Evolutionary conservation across 2,888 invertebrate species (phyloP), one percentile per base, ranked within the genome.

Genomic region (Anarsia innoxiella): DNA sequence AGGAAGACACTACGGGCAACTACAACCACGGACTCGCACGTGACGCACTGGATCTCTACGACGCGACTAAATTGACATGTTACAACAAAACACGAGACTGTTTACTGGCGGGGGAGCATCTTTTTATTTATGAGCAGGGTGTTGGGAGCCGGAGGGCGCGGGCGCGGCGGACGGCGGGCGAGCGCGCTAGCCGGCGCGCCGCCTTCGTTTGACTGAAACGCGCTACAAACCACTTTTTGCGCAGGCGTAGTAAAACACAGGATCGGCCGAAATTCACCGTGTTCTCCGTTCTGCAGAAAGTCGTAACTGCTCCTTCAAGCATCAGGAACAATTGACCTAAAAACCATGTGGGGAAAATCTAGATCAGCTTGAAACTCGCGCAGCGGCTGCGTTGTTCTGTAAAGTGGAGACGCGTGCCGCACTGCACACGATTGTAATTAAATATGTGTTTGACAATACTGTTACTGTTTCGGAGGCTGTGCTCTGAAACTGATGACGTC

Each of bases 171-270:
- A 60, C 62, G 86, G 87, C 86, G 68, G 86, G 79, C 87, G 86
- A 64, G 77, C 88, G 70, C 85, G 86, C 74, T 75, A 86, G 53
- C 82, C 83, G 67, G 84, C 88, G 64, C 86, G 86, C 73, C 86
- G 87, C 70, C 83, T 68, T 56, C 61, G 65, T 77, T 67, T 70
- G 66, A 79, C 73, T 76, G 72, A 71, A 66, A 58, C 61, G 62
- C 64, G 66, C 56, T 70, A 61, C 53, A 25, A 25, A 63, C 48
- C 51, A 52, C 52, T 65, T 64, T 66, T 66, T 60, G 77, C 83
- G 83, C 83, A 82, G 49, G 80, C 79, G 80, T 69, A 58, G 41
- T 66, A 55, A 50, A 54, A 61, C 59, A 53, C 73, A 80, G 80
- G 79, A 83, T 78, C 74, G 79, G 71, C 75, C 70, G 70, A 82